phyloP scores from a whole-genome alignment of 37 sponge, comb jelly and placozoan species.

The Theonella swinhoei region DNA sequence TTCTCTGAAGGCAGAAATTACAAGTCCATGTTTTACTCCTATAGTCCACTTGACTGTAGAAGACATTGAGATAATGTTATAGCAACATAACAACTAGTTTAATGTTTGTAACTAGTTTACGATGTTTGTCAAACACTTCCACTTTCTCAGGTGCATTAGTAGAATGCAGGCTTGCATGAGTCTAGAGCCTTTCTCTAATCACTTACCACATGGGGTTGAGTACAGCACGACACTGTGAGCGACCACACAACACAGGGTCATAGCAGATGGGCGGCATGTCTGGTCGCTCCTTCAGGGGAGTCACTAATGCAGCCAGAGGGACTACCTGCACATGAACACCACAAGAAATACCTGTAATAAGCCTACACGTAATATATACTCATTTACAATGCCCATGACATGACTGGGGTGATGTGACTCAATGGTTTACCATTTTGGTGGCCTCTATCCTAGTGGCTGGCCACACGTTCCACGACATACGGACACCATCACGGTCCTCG shows the following conservation, averaged over 20 bases:
- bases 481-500: slow-evolving; percentile 94
- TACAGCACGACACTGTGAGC: slow-evolving; percentile 85
- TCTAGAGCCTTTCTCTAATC: too few species aligned
- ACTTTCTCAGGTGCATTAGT: too few species aligned
- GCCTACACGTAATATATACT: too few species aligned
- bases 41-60: slow-evolving; percentile 95
- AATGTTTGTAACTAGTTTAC: neutral
- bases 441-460: slow-evolving; percentile 94
- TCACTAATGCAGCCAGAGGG: slow-evolving; percentile 83
- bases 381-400: too few species aligned
- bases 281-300: slow-evolving; percentile 96
- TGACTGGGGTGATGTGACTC: neutral
- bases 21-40: slow-evolving; percentile 92
- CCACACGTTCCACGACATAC: slow-evolving; percentile 99
- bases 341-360: too few species aligned
- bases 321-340: slow-evolving; percentile 78
- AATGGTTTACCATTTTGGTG: slow-evolving; percentile 77
- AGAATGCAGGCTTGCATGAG: too few species aligned
- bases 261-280: slow-evolving; percentile 95
- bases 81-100: neutral
- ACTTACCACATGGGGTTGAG: slow-evolving; percentile 96
- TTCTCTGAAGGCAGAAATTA: slow-evolving; percentile 92
- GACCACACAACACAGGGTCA: slow-evolving; percentile 94
- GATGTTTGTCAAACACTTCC: too few species aligned
- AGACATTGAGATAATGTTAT: neutral